phyloP scores from a whole-genome alignment of 2,797 vertebrate species.

The Gadopsis bispinosus region DNA sequence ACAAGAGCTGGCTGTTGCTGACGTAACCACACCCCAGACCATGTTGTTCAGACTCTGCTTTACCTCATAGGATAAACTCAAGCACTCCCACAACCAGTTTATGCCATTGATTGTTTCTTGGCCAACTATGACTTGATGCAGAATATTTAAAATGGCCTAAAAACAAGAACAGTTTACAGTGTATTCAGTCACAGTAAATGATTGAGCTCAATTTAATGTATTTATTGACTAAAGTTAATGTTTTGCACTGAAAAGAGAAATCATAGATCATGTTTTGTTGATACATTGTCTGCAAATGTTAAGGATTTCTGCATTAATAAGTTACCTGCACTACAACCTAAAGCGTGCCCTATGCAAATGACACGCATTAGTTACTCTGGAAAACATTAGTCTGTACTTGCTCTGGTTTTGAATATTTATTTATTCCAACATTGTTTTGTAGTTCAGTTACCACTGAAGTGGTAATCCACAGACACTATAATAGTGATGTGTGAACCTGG shows the following conservation, averaged over 20 bases:
- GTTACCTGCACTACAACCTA: constrained; percentile 45
- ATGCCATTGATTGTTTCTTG: constrained; percentile 44
- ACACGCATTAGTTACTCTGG: constrained; percentile 34
- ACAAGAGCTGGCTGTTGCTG: constrained; percentile 93
- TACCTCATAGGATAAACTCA: constrained; percentile 84
- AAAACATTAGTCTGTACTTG: constrained; percentile 37
- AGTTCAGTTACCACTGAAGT: constrained; percentile 42
- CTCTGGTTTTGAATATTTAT: constrained; percentile 65
- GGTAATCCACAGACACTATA: constrained; percentile 25
- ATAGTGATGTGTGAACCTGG: constrained; percentile 64
- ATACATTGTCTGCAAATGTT: constrained; percentile 36
- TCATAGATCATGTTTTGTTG: constrained; percentile 49
- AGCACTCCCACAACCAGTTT: constrained; percentile 38
- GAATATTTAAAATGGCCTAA: constrained; percentile 41
- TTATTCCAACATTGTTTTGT: constrained; percentile 60
- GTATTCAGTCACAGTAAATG: constrained; percentile 41
- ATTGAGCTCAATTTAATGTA: constrained; percentile 38
- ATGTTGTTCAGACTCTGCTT: constrained; percentile 93
- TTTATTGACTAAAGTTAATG: constrained; percentile 32
- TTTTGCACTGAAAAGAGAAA: constrained; percentile 72
- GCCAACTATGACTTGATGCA: constrained; percentile 30
- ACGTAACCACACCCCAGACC: constrained; percentile 95
- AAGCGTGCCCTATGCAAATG: constrained; percentile 42
- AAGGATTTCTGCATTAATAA: constrained; percentile 32
- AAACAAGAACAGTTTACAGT: constrained; percentile 51